Percentiles rank a stretch among this genome's conserved stretches.
Evolutionary conservation across 2,113 vertebrate genomes (phyloP).

Genomic region (Todiramphus saurophagus): DNA sequence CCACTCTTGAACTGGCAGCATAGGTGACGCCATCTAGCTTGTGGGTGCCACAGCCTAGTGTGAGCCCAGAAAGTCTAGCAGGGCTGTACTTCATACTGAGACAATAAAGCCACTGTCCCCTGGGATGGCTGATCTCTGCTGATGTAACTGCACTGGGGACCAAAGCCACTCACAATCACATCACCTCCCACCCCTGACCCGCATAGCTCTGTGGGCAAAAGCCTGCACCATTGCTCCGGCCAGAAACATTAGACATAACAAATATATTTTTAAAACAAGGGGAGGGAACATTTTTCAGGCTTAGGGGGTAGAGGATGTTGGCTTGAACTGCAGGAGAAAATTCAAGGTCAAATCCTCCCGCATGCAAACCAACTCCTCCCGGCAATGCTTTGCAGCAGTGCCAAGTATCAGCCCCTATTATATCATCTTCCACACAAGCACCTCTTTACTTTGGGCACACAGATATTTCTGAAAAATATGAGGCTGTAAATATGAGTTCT

Average conservation of each 20-base stretch:
- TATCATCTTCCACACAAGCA: neutral
- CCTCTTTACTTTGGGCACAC: neutral
- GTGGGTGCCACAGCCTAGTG: neutral
- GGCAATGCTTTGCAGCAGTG: neutral
- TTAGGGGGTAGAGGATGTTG: constrained; percentile 8
- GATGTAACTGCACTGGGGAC: neutral
- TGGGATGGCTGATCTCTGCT: neutral
- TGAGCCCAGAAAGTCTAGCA: neutral
- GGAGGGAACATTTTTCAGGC: constrained; percentile 24
- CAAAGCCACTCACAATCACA: constrained; percentile 8
- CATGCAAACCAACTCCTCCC: neutral
- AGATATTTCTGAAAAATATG: neutral
- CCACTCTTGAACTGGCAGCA: neutral
- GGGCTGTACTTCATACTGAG: neutral
- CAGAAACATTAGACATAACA: constrained; percentile 56
- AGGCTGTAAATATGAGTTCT: neutral
- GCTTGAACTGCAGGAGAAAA: constrained; percentile 37
- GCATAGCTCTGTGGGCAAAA: neutral
- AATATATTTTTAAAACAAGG: constrained; percentile 52
- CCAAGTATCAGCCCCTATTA: neutral
- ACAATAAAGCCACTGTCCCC: neutral
- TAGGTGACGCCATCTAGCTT: neutral
- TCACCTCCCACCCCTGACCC: constrained; percentile 20
- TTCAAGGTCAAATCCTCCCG: constrained; percentile 25
- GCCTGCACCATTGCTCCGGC: neutral